Evolutionary conservation across 2,888 invertebrate species (phyloP), one percentile per base, ranked within the genome.

Genomic region (Rotaria magnacalcarata): DNA sequence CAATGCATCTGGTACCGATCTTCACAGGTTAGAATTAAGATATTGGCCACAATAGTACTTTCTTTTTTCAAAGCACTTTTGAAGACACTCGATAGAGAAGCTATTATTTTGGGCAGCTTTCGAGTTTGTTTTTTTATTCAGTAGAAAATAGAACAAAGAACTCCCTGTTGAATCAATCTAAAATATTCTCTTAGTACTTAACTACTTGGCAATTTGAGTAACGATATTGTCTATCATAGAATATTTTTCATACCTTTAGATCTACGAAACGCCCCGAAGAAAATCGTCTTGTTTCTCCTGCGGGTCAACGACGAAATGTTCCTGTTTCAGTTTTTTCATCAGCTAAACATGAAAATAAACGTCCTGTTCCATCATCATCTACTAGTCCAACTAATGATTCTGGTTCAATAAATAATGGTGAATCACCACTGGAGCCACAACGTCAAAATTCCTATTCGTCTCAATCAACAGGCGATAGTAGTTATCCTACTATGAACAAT

Each of bases 261-360:
- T 80, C n/a, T 21, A n/a, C 43, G 8, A 80, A 80, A 80, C 80
- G 80, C n/a, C 3, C 47, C 4, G 80, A 80, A 2, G 47, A 47
- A 24, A 10, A 21, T 24, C 80, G 80, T n/a, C 10, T 80, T 47
- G 8, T 47, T n/a, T 80, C 80, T 47, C 80, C 80, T 2, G 19
- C 43, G 47, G 21, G 24, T 80, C 80, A 80, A 47, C 80, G 80
- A 3, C 80, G 80, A 47, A 16, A 80, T 4, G 6, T 80, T n/a
- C 80, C 80, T 47, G 80, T 80, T n/a, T 80, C 80, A 11, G 80
- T 80, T n/a, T 80, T 80, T 80, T 5, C 47, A 80, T 47, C 80
- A 47, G 80, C 80, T n/a, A 80, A 80, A 80, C 21, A 24, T n/a
- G 80, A 80, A 11, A 67, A 14, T 19, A 80, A 80, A 47, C 80